Percentiles rank a stretch among this genome's conserved stretches.
phyloP scores from a whole-genome alignment of 1,140 invertebrate species.

The Drosophila truncata region DNA sequence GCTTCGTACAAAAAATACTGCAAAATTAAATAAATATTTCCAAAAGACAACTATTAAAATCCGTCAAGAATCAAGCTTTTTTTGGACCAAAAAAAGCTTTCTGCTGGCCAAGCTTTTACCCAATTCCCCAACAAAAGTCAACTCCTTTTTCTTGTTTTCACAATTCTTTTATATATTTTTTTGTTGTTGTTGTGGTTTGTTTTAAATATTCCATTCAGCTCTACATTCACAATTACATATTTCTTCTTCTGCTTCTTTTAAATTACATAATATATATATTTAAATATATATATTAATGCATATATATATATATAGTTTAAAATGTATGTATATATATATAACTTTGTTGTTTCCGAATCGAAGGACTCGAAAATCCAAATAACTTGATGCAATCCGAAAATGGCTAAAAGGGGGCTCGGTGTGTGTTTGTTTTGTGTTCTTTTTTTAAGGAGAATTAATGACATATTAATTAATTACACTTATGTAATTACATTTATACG shows the following conservation, averaged over 20 bases:
- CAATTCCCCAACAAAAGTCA: background rate
- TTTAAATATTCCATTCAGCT: constrained; percentile 81
- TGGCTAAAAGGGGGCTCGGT: constrained; percentile 38
- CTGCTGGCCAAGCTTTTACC: background rate
- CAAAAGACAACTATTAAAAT: background rate
- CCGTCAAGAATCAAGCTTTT: background rate
- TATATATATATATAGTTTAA: constrained; percentile 66
- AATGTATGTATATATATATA: constrained; percentile 79
- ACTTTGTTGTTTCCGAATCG: constrained; percentile 48
- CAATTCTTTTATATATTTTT: constrained; percentile 71
- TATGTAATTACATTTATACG: constrained; percentile 64
- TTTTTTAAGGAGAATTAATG: constrained; percentile 31
- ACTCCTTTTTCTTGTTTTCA: constrained; percentile 39
- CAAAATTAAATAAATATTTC: background rate
- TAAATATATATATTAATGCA: constrained; percentile 73
- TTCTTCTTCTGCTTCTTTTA: constrained; percentile 56
- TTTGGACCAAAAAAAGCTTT: constrained; percentile 5
- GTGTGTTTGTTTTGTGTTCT: constrained; percentile 18
- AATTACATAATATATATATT: constrained; percentile 73
- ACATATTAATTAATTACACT: constrained; percentile 33
- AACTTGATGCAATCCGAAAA: constrained; percentile 53
- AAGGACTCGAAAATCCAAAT: constrained; percentile 46
- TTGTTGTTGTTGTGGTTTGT: constrained; percentile 14
- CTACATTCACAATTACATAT: constrained; percentile 84
- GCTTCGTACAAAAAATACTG: background rate